A percentile compares a stretch with the other conserved stretches of the same genome.
Evolutionary conservation across 35 echinoderm and acorn worm species (phyloP).

Genomic region (Strongylocentrotus purpuratus): DNA sequence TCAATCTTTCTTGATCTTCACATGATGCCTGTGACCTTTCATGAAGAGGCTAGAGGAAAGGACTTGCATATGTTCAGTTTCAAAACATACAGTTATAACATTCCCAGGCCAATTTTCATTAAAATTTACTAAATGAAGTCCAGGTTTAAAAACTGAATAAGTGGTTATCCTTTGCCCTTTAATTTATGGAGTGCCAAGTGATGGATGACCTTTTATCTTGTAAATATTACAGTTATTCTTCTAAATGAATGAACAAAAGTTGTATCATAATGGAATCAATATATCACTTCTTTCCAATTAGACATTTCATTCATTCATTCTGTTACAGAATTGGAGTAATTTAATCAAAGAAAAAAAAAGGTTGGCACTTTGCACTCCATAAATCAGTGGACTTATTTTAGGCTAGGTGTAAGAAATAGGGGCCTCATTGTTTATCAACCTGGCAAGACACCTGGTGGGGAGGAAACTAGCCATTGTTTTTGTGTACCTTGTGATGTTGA

Average conservation of each 20-base stretch:
- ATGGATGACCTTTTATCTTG: neutral
- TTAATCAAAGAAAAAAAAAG: neutral
- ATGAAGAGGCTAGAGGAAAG: neutral
- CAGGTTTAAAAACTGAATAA: neutral
- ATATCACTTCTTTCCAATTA: too few relatives aligned
- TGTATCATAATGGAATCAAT: too few relatives aligned
- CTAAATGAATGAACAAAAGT: neutral
- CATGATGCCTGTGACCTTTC: neutral
- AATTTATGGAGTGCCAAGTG: neutral
- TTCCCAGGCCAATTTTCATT: neutral
- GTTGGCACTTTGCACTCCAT: neutral
- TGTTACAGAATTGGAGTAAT: neutral
- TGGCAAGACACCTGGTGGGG: neutral
- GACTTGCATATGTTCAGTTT: neutral
- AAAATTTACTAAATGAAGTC: neutral
- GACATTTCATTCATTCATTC: neutral
- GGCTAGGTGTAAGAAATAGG: neutral
- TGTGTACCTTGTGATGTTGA: neutral
- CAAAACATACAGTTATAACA: neutral
- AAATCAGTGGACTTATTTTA: neutral
- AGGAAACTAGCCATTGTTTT: neutral
- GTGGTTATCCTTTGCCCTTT: neutral
- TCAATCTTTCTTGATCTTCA: neutral
- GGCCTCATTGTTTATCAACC: neutral
- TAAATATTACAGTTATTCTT: neutral